These are phyloP conservation scores for Sus cebifrons DNA, from an alignment of 2,797 vertebrate species.

Conservation along the genomic window DNA sequence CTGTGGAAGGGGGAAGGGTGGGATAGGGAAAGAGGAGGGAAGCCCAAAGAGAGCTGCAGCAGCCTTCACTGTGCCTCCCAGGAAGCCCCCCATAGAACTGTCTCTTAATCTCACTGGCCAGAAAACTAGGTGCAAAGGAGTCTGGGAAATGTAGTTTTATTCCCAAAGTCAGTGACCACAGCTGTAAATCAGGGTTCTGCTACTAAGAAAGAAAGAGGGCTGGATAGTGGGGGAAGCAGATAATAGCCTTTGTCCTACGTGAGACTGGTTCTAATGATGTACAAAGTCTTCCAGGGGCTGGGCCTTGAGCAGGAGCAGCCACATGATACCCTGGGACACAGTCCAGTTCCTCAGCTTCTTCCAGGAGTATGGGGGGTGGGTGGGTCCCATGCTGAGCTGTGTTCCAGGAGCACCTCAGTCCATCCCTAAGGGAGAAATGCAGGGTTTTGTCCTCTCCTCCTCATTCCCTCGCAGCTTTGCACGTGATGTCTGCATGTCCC, in stretches of 20 bases:
- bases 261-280: not conserved
- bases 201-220: not conserved
- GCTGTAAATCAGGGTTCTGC: not conserved
- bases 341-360: not conserved
- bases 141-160: slow-evolving; percentile 56
- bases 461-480: not conserved
- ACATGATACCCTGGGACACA: not conserved
- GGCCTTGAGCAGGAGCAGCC: not conserved
- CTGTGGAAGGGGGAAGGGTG: not conserved
- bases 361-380: not conserved
- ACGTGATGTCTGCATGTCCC: not conserved
- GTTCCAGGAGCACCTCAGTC: not conserved
- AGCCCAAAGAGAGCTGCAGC: not conserved
- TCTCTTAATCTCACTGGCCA: not conserved
- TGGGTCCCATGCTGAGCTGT: not conserved
- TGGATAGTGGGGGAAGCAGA: not conserved
- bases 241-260: not conserved
- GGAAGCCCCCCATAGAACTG: not conserved
- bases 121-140: not conserved
- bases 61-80: not conserved
- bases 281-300: not conserved
- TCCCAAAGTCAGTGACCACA: not conserved
- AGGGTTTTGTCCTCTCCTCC: not conserved
- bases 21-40: not conserved
- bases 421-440: not conserved